A percentile compares a stretch with the other conserved stretches of the same genome.
phyloP scores from a whole-genome alignment of 2,797 vertebrate species.

The Eupleurogrammus muticus region DNA sequence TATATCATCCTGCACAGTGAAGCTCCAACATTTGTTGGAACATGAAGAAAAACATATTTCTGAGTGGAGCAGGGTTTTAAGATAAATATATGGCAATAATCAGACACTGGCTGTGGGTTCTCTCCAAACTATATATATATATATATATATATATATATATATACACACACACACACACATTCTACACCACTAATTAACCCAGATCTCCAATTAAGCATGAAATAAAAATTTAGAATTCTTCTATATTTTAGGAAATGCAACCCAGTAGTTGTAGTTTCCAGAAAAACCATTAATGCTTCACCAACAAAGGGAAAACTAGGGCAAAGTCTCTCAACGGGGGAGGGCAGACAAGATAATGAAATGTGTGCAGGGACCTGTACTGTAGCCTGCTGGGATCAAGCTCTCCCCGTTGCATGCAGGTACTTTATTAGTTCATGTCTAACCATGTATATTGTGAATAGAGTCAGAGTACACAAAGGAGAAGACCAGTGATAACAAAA shows the following conservation, averaged over 20 bases:
- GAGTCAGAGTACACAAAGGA: conserved; percentile 55
- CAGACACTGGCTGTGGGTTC: no score
- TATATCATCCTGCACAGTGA: no score
- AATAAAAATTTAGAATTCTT: neutral
- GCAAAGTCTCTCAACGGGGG: conserved; percentile 27
- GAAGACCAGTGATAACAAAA: conserved; percentile 42
- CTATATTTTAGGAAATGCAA: conserved; percentile 25
- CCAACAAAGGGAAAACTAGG: conserved; percentile 42
- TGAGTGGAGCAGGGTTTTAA: neutral
- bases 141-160: no score
- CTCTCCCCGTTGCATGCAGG: conserved; percentile 30
- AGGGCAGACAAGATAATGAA: conserved; percentile 37
- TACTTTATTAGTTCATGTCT: conserved; percentile 56
- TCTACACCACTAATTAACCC: neutral
- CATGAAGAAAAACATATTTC: no score
- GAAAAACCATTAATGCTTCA: conserved; percentile 41
- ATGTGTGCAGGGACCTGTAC: conserved; percentile 38
- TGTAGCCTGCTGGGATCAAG: conserved; percentile 53
- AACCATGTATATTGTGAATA: conserved; percentile 32
- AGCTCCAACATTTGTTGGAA: no score
- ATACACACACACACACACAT: no score
- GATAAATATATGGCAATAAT: neutral
- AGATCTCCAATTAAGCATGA: conserved; percentile 18
- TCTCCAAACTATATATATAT: neutral
- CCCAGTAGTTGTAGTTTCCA: conserved; percentile 22